Percentiles rank a stretch among this genome's conserved stretches.
Conservation (phyloP, 2,113 vertebrate genomes). For the Periophthalmodon schlosseri region DNA sequence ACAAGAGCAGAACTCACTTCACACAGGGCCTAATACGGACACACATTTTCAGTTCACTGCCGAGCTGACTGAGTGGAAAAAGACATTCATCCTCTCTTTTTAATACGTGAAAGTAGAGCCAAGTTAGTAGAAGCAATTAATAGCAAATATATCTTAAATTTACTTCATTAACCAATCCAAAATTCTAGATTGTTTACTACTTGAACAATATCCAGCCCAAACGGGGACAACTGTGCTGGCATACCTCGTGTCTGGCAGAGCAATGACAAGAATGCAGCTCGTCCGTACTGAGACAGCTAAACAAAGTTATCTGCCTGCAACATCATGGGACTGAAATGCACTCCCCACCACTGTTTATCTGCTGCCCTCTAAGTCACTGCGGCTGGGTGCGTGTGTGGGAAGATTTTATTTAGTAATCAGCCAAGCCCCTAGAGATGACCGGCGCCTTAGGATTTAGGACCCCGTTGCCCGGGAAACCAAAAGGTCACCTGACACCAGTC, state of each 20-base stretch:
- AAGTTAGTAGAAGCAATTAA: background rate
- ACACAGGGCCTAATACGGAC: conserved; percentile 9
- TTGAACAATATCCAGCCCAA: background rate
- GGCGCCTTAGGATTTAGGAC: conserved; percentile 54
- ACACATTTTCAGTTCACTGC: background rate
- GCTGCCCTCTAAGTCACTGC: conserved; percentile 40
- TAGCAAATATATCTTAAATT: background rate
- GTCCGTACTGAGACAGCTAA: conserved; percentile 49
- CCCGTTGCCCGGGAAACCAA: conserved; percentile 55
- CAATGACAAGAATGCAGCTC: conserved; percentile 58
- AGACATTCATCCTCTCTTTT: background rate
- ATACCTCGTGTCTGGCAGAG: conserved; percentile 31
- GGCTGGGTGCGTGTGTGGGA: conserved; percentile 20
- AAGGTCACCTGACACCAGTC: conserved; percentile 71
- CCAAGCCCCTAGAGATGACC: conserved; percentile 48
- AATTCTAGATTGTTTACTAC: background rate
- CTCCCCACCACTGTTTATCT: conserved; percentile 56
- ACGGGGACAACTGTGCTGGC: conserved; percentile 19
- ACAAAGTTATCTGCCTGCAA: conserved; percentile 67
- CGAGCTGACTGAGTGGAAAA: background rate
- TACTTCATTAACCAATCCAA: background rate
- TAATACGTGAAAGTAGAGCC: conserved; percentile 3
- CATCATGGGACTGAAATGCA: conserved; percentile 62
- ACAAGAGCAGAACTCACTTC: conserved; percentile 9
- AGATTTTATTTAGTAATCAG: conserved; percentile 67